These are phyloP conservation scores for Phainopepla nitens DNA, from an alignment of 2,113 vertebrate species.

Conservation along the genomic window DNA sequence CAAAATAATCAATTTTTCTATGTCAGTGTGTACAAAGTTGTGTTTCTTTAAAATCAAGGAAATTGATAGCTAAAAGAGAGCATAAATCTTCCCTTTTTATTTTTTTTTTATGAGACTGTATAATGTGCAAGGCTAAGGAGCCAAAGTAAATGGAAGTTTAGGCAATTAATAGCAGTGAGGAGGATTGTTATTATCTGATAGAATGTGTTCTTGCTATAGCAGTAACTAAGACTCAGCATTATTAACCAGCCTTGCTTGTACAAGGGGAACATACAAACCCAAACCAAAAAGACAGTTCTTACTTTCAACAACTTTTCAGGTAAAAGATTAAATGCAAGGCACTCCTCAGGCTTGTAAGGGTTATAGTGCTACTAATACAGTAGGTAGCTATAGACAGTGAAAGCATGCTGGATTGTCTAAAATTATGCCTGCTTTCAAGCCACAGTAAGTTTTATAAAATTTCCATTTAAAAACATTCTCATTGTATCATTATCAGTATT, in stretches of 20 bases:
- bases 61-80: not conserved
- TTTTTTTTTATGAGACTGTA: not conserved
- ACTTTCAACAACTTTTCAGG: not conserved
- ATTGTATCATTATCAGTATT: not conserved
- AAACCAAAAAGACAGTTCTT: not conserved
- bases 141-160: not conserved
- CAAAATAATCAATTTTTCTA: accelerated
- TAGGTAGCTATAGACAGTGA: not conserved
- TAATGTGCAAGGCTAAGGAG: not conserved
- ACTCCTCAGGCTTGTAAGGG: not conserved
- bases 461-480: not conserved
- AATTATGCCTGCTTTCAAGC: not conserved
- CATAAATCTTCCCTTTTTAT: not conserved
- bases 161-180: not conserved
- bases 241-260: not conserved
- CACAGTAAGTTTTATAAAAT: not conserved
- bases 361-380: not conserved
- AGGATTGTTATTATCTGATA: not conserved
- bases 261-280: not conserved
- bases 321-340: not conserved
- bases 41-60: not conserved
- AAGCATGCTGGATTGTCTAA: not conserved
- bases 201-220: not conserved
- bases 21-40: not conserved
- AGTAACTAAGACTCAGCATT: not conserved